Percentiles rank a stretch among this genome's conserved stretches.
Conservation (phyloP, 1,140 invertebrate genomes). For the Trinorchestia longiramus region DNA sequence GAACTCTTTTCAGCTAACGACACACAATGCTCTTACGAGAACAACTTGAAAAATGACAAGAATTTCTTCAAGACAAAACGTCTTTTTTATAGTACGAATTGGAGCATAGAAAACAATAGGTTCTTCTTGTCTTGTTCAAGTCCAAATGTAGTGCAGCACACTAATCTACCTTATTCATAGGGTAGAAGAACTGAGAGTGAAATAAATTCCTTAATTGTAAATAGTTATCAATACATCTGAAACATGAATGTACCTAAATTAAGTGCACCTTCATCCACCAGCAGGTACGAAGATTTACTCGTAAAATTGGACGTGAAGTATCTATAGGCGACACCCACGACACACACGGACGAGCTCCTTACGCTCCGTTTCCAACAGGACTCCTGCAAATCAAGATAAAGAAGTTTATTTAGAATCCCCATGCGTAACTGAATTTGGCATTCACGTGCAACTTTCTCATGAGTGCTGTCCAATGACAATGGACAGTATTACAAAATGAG, state of each 20-base stretch:
- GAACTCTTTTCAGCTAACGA: background rate
- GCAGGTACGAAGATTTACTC: background rate
- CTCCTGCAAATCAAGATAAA: conserved; percentile 1
- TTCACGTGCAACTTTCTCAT: no score
- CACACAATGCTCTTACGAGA: background rate
- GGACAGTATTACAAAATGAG: no score
- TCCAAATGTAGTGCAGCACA: background rate
- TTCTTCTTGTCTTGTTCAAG: background rate
- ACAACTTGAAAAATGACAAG: background rate
- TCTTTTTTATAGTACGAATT: background rate
- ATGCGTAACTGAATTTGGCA: no score
- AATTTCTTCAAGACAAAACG: background rate
- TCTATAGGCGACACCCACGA: background rate
- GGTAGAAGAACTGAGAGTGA: background rate
- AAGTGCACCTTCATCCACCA: background rate
- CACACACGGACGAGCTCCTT: background rate
- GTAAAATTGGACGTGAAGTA: background rate
- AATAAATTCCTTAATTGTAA: background rate
- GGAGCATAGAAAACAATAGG: background rate
- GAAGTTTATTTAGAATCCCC: background rate
- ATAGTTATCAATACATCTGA: background rate
- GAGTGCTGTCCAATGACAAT: no score
- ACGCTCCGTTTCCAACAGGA: conserved; percentile 18
- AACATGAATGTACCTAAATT: background rate
- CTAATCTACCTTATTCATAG: background rate